Conservation (phyloP, 2,113 vertebrate species). For the Romanogobio albipinnatus region DNA sequence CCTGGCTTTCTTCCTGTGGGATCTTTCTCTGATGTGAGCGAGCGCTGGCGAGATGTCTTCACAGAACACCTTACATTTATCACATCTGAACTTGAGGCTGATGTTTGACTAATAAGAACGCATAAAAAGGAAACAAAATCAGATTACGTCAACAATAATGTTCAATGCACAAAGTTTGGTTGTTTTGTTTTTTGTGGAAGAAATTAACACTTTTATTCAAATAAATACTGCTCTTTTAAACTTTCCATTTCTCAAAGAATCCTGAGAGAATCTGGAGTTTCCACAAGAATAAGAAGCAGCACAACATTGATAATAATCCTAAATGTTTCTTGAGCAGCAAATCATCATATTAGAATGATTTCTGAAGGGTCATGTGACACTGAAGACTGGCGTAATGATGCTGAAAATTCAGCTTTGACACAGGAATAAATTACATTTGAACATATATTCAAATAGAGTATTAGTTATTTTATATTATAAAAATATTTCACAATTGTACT, state of each 20-base stretch:
- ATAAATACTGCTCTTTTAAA: no score
- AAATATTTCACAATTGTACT: background rate
- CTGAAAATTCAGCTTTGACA: background rate
- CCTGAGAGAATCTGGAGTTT: background rate
- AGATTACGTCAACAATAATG: background rate
- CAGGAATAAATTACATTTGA: background rate
- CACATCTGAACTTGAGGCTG: constrained; percentile 18
- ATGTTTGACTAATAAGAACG: background rate
- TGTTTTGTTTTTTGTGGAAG: background rate
- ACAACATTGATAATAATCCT: background rate
- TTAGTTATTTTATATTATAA: background rate
- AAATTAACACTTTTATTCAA: background rate
- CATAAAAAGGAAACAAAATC: background rate
- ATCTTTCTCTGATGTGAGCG: constrained; percentile 87
- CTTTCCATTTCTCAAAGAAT: background rate
- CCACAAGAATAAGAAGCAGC: background rate
- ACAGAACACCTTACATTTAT: constrained; percentile 19
- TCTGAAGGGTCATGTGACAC: constrained; percentile 7
- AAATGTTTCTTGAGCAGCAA: background rate
- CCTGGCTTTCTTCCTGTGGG: constrained; percentile 87
- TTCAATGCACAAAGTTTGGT: background rate
- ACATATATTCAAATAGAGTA: background rate
- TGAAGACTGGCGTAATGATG: background rate
- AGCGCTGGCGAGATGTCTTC: constrained; percentile 8
- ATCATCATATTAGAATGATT: background rate